Percentiles rank a stretch among this genome's conserved stretches.
Evolutionary conservation across 2,888 invertebrate species (phyloP).

Genomic region (Drosophila recens): DNA sequence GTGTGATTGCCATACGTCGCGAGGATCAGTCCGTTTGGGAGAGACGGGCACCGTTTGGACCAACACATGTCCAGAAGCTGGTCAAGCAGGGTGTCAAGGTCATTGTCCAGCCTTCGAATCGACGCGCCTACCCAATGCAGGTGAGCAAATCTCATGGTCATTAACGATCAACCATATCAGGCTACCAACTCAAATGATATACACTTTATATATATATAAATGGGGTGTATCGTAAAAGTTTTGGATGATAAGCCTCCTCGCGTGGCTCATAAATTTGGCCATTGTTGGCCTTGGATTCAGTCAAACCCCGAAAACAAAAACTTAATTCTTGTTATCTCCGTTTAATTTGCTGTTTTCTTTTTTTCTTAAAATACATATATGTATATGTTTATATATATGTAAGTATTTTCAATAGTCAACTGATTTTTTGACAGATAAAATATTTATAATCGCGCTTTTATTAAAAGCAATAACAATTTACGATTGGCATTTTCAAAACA

Average conservation of each 20-base stretch:
- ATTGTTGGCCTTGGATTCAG: conserved; percentile 59
- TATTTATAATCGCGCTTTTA: conserved; percentile 18
- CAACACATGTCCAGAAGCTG: conserved; percentile 94
- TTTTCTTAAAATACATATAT: neutral
- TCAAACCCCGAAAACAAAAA: conserved; percentile 27
- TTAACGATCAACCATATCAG: neutral
- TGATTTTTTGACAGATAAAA: conserved; percentile 38
- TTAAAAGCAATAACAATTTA: conserved; percentile 27
- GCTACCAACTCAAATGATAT: neutral
- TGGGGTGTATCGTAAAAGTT: conserved; percentile 59
- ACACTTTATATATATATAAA: neutral
- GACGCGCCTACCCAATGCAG: conserved; percentile 99
- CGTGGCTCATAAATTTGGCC: conserved; percentile 55
- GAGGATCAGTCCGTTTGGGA: conserved; percentile 99
- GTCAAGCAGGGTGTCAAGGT: conserved; percentile 96
- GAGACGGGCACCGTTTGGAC: conserved; percentile 96
- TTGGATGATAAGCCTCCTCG: conserved; percentile 58
- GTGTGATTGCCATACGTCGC: conserved; percentile 93
- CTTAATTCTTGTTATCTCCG: conserved; percentile 32
- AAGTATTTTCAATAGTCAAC: conserved; percentile 13
- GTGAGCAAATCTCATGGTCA: conserved; percentile 82
- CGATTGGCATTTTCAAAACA: conserved; percentile 44
- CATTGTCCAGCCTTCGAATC: conserved; percentile 98
- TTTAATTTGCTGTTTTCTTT: conserved; percentile 9
- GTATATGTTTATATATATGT: neutral